Percentiles rank a stretch among this genome's conserved stretches.
Conservation (phyloP, 2,797 vertebrate genomes). For the Craterocephalus amniculus region DNA sequence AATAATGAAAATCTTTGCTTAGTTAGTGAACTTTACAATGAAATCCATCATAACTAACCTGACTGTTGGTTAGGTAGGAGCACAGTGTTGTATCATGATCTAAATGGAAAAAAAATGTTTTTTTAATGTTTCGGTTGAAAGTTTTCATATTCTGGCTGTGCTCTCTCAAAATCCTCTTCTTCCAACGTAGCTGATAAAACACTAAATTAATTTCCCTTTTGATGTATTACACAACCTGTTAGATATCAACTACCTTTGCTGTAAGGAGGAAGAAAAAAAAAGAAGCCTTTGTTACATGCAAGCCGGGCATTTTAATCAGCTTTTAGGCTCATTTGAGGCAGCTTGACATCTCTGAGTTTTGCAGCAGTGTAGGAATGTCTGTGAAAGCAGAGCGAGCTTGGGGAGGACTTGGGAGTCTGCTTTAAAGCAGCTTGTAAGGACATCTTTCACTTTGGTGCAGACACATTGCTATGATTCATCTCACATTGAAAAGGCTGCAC, state of each 20-base stretch:
- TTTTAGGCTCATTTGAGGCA: constrained; percentile 35
- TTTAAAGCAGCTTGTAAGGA: constrained; percentile 15
- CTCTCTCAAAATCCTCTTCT: constrained; percentile 3
- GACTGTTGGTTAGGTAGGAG: neutral
- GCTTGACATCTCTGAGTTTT: constrained; percentile 47
- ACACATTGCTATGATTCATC: constrained; percentile 27
- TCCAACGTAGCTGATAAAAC: constrained; percentile 12
- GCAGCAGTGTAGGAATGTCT: constrained; percentile 13
- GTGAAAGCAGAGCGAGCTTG: constrained; percentile 51
- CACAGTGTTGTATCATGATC: neutral
- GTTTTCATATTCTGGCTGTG: neutral
- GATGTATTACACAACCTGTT: constrained; percentile 31
- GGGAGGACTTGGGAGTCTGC: constrained; percentile 12
- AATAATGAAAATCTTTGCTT: neutral
- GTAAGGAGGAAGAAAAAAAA: neutral
- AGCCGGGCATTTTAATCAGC: constrained; percentile 39
- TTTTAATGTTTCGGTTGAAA: neutral
- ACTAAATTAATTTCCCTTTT: constrained; percentile 19
- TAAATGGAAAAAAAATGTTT: neutral
- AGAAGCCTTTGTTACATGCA: constrained; percentile 21
- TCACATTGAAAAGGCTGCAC: constrained; percentile 6
- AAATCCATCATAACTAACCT: neutral
- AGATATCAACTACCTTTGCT: constrained; percentile 30
- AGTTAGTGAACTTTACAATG: neutral
- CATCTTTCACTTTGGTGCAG: constrained; percentile 3